Evolutionary conservation across 1,140 invertebrate genomes (phyloP), one percentile per base, ranked within the genome.

Genomic region (Aphaenogaster rudis): DNA sequence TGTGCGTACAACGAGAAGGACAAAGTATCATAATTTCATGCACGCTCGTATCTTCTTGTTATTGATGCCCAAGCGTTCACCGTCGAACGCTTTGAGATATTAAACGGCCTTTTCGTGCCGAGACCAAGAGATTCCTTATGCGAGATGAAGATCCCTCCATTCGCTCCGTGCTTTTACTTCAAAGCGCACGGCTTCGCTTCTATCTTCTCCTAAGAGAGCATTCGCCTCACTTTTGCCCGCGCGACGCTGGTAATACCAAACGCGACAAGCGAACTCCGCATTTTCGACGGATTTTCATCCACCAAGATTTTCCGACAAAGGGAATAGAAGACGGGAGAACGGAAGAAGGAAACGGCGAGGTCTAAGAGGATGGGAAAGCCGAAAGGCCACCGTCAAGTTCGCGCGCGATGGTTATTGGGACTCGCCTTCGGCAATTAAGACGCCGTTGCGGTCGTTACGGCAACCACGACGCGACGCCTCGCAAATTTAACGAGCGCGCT

Each of bases 401-500:
- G 7, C 28, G 0, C n/a, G 50, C n/a, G 15, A 36, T 7, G 33
- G 39, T 54, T 45, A 42, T 59, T 48, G 28, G 13, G 52, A 82
- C 39, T 82, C 2, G 17, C 1, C 54, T 71, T 9, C 50, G 42
- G 54, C 42, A 74, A 74, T 84, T 84, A 84, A 69, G 54, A 48
- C 39, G 36, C 3, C 42, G n/a, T 4, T 69, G 13, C 79, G 39
- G 48, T 28, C 52, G 52, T 82, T 82, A 54, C 21, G 36, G n/a
- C 42, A 15, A 33, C 11, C 17, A 42, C 52, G 9, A 17, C 39
- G 39, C 52, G 54, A 45, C 11, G 13, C 13, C 42, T 11, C 33
- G 33, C 13, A 82, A 74, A 74, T 61, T 82, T 74, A 82, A 82
- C 69, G 67, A 74, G 54, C 67, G 7, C 13, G 33, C 2, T 57